A percentile compares a stretch with the other conserved stretches of the same genome.
Evolutionary conservation across 2,888 invertebrate genomes (phyloP).

Genomic region (Ichneumoninae sp.): DNA sequence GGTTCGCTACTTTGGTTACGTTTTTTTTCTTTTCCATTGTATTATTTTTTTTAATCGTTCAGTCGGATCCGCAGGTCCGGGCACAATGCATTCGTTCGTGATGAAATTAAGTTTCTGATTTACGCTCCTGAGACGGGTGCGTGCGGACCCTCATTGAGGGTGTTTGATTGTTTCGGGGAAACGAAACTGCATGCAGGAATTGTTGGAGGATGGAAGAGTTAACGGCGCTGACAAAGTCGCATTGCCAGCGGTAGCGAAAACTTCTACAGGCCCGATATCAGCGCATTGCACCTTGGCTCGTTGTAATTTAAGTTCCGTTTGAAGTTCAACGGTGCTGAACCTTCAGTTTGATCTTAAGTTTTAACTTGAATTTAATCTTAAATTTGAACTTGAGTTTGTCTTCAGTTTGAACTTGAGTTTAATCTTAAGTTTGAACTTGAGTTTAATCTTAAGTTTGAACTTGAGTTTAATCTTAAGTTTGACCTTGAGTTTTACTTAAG

Average conservation of each 20-base stretch:
- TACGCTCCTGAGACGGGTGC: conserved; percentile 67
- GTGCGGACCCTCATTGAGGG: neutral
- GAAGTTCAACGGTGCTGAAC: conserved; percentile 43
- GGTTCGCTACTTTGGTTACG: conserved; percentile 37
- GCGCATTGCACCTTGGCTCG: conserved; percentile 29
- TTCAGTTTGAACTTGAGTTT: too few relatives aligned
- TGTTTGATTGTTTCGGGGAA: conserved; percentile 38
- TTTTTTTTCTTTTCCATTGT: conserved; percentile 22
- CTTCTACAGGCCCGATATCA: conserved; percentile 20
- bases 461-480: too few relatives aligned
- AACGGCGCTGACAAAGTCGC: neutral
- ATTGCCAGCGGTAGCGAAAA: conserved; percentile 9
- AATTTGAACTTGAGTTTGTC: too few relatives aligned
- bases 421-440: too few relatives aligned
- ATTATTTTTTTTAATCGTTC: conserved; percentile 32
- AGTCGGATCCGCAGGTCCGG: conserved; percentile 31
- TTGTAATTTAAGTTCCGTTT: neutral
- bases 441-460: too few relatives aligned
- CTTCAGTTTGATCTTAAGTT: too few relatives aligned
- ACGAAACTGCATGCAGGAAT: neutral
- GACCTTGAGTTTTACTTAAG: too few relatives aligned
- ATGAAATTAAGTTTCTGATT: conserved; percentile 78
- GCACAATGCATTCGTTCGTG: conserved; percentile 60
- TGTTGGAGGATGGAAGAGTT: neutral
- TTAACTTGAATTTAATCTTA: too few relatives aligned